Percentiles rank a stretch among this genome's conserved stretches.
phyloP scores from a whole-genome alignment of 2,888 invertebrate genomes.

The Strigamia transsilvanica region DNA sequence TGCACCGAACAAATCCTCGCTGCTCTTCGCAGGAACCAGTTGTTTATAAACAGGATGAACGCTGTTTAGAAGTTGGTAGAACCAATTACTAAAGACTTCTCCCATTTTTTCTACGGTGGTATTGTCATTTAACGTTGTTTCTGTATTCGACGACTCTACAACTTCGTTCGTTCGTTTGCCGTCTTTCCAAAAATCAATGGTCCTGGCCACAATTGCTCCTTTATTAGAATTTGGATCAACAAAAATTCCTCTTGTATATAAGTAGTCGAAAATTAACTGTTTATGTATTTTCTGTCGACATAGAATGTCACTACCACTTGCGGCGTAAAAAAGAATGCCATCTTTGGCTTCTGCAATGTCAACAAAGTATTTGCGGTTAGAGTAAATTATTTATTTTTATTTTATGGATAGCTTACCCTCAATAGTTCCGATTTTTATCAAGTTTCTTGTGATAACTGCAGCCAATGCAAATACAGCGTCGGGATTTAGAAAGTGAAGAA shows the following conservation, averaged over 20 bases:
- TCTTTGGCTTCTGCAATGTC: not conserved
- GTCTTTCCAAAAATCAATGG: not conserved
- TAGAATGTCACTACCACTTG: not conserved
- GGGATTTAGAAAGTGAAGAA: not conserved
- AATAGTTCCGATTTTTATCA: not conserved
- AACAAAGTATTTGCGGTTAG: not conserved
- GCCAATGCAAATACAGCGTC: not conserved
- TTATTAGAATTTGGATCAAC: conserved; percentile 68
- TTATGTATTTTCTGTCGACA: conserved; percentile 65
- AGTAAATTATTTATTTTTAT: not conserved
- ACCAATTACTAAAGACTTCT: conserved; percentile 71
- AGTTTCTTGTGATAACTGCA: not conserved
- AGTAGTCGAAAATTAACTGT: conserved; percentile 69
- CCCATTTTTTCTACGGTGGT: conserved; percentile 66
- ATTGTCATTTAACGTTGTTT: not conserved
- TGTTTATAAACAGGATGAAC: conserved; percentile 50
- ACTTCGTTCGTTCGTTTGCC: not conserved
- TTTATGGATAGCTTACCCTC: not conserved
- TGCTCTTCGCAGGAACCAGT: too few relatives aligned
- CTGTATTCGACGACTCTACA: not conserved
- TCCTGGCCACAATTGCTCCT: conserved; percentile 62
- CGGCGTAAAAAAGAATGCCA: not conserved
- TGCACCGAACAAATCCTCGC: conserved; percentile 62
- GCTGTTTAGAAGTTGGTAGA: conserved; percentile 67
- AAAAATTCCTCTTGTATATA: conserved; percentile 66